A percentile compares a stretch with the other conserved stretches of the same genome.
Conservation (phyloP, 2,888 invertebrate genomes). For the Odontocolon sp. region DNA sequence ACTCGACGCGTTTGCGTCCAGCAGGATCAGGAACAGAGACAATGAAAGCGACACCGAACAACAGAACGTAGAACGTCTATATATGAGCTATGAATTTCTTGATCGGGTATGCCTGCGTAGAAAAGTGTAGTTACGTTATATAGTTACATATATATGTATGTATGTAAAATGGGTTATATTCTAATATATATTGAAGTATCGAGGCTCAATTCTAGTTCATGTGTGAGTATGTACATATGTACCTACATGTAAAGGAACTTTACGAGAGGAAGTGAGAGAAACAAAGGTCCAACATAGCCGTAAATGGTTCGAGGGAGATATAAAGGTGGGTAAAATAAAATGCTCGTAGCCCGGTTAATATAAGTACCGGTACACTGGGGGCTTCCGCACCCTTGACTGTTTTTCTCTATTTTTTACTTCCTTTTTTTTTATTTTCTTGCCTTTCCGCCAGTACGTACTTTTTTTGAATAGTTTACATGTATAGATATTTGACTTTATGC, state of each 20-base stretch:
- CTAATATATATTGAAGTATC: not conserved
- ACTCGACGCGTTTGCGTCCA: slow-evolving; percentile 1
- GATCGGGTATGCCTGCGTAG: not conserved
- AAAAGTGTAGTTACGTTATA: slow-evolving; percentile 11
- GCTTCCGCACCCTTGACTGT: slow-evolving; percentile 7
- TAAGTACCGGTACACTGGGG: not conserved
- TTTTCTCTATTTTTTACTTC: too few relatives aligned
- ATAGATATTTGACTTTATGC: not conserved
- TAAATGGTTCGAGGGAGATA: slow-evolving; percentile 37
- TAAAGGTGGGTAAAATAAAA: slow-evolving; percentile 38
- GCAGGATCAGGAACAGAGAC: not conserved
- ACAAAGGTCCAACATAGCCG: slow-evolving; percentile 44
- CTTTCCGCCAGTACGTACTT: not conserved
- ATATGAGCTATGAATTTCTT: not conserved
- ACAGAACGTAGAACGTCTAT: not conserved
- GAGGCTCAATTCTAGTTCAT: not conserved
- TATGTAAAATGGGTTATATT: slow-evolving; percentile 1
- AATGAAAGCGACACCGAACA: not conserved
- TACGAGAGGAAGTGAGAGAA: slow-evolving; percentile 37
- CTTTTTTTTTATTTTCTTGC: not conserved
- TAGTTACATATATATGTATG: not conserved
- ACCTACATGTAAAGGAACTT: too few relatives aligned
- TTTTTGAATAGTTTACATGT: too few relatives aligned
- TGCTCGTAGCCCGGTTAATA: slow-evolving; percentile 6
- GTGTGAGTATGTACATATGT: not conserved